A percentile compares a stretch with the other conserved stretches of the same genome.
These are phyloP conservation scores for Mastomys coucha DNA, from an alignment of 2,113 vertebrate genomes.

Conservation along the genomic window DNA sequence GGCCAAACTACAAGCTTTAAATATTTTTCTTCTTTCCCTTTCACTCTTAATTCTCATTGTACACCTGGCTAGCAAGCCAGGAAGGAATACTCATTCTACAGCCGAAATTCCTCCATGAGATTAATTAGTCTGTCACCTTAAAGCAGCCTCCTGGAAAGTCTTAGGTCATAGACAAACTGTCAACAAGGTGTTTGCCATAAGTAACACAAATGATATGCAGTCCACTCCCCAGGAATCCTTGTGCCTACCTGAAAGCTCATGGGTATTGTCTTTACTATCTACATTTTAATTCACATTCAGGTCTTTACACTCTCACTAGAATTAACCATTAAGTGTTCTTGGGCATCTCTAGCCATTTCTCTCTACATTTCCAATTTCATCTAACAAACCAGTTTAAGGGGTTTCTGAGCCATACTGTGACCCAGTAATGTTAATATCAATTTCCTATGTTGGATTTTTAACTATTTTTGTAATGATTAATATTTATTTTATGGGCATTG, in stretches of 20 bases:
- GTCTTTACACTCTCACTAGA: not conserved
- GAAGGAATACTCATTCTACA: not conserved
- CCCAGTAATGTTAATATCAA: not conserved
- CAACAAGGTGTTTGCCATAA: not conserved
- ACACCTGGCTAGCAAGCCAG: not conserved
- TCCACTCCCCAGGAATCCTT: not conserved
- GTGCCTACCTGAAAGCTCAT: not conserved
- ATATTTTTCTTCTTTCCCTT: not conserved
- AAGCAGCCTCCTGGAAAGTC: not conserved
- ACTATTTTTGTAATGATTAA: no score
- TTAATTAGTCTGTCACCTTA: not conserved
- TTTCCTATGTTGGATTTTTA: not conserved
- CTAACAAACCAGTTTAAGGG: not conserved
- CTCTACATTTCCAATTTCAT: not conserved
- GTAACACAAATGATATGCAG: not conserved
- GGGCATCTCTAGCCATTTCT: not conserved
- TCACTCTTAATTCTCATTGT: not conserved
- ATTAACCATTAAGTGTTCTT: not conserved
- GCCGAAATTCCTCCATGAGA: not conserved
- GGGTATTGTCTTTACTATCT: not conserved
- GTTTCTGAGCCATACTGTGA: not conserved
- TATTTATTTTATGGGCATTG: not conserved
- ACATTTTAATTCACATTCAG: not conserved
- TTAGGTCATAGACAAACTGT: not conserved
- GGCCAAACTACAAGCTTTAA: not conserved